Evolutionary conservation across 2,797 vertebrate genomes (phyloP).

Genomic region (Pyrrhura leucotis): DNA sequence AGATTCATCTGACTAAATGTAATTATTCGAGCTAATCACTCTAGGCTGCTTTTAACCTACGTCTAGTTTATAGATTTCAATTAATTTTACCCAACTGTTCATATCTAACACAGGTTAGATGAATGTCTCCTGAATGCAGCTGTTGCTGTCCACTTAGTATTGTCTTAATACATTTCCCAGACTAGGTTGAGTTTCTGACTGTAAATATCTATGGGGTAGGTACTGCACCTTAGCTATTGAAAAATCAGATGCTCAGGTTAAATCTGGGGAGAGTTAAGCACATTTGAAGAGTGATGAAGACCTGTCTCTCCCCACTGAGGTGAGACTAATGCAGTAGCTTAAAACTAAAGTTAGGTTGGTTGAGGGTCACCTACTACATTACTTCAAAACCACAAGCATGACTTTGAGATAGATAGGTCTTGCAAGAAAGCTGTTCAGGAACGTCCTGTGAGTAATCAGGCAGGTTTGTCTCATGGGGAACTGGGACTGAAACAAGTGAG

Average conservation of each 20-base stretch:
- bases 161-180: not conserved
- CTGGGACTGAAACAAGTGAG: not conserved
- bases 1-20: conserved; percentile 2
- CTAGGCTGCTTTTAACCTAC: conserved; percentile 4
- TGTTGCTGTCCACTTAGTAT: not conserved
- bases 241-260: not conserved
- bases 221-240: not conserved
- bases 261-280: not conserved
- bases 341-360: not conserved
- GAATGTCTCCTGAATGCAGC: not conserved
- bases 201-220: not conserved
- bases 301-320: not conserved
- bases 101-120: not conserved
- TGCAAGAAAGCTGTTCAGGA: not conserved
- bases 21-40: conserved; percentile 43
- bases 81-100: not conserved
- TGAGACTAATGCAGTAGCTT: not conserved
- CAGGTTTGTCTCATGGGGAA: not conserved
- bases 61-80: not conserved
- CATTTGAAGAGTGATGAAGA: not conserved
- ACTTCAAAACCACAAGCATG: not conserved
- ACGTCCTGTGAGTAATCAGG: not conserved
- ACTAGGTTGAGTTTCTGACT: not conserved
- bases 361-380: not conserved
- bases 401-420: not conserved